A percentile compares a stretch with the other conserved stretches of the same genome.
Evolutionary conservation across 2,797 vertebrate genomes (phyloP).

Genomic region (Parauchenoglanis ngamensis): DNA sequence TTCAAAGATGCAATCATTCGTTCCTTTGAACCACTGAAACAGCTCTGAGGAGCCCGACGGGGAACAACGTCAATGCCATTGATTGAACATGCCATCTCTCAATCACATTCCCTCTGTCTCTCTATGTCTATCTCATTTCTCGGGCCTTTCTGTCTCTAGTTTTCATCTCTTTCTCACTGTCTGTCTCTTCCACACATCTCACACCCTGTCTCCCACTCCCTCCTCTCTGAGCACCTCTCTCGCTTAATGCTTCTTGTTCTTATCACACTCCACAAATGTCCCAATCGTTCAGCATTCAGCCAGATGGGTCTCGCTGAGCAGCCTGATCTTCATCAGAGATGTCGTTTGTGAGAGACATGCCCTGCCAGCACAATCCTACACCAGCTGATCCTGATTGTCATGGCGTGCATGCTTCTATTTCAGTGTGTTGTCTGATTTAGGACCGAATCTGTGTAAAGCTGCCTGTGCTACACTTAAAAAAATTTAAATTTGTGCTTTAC

Average conservation of each 20-base stretch:
- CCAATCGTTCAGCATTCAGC: slow-evolving; percentile 20
- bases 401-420: background rate
- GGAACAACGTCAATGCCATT: slow-evolving; percentile 49
- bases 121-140: background rate
- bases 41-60: slow-evolving; percentile 27
- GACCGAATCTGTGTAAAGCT: background rate
- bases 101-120: slow-evolving; percentile 32
- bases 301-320: slow-evolving; percentile 13
- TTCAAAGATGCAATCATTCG: slow-evolving; percentile 45
- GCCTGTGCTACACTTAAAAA: background rate
- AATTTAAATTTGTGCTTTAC: slow-evolving; percentile 30
- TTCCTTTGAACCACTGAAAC: slow-evolving; percentile 40
- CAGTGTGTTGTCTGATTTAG: background rate
- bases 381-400: slow-evolving; percentile 24
- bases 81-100: slow-evolving; percentile 56
- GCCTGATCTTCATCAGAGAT: slow-evolving; percentile 31
- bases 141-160: background rate
- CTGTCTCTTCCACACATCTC: slow-evolving; percentile 37
- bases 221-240: slow-evolving; percentile 11
- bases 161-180: slow-evolving; percentile 31
- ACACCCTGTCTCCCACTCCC: slow-evolving; percentile 16
- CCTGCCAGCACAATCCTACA: background rate
- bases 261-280: slow-evolving; percentile 32
- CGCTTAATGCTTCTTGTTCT: slow-evolving; percentile 36
- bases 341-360: slow-evolving; percentile 12